phyloP scores from a whole-genome alignment of 1,140 invertebrate species.

The Megalonaias nervosa region DNA sequence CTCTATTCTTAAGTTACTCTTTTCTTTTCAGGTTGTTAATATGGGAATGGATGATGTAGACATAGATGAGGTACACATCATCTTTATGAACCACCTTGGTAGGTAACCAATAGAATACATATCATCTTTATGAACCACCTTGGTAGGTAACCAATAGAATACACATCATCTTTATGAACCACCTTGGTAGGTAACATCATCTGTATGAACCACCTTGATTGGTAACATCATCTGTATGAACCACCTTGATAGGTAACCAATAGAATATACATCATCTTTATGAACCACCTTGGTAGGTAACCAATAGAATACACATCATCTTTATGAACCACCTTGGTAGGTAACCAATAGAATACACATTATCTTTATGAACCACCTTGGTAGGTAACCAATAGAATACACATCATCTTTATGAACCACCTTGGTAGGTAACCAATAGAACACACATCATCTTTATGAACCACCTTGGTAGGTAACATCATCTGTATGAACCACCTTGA shows the following conservation, averaged over 20 bases:
- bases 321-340: background rate
- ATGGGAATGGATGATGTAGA: background rate
- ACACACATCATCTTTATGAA: background rate
- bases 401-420: background rate
- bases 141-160: background rate
- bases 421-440: background rate
- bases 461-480: slow-evolving; percentile 33
- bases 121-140: background rate
- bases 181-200: background rate
- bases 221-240: slow-evolving; percentile 52
- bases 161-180: background rate
- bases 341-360: slow-evolving; percentile 28
- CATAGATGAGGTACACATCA: slow-evolving; percentile 49
- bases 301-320: background rate
- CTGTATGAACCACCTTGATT: background rate
- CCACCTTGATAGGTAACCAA: slow-evolving; percentile 44
- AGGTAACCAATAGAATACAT: slow-evolving; percentile 6
- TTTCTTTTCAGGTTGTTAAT: no score
- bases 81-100: slow-evolving; percentile 60
- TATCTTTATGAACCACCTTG: slow-evolving; percentile 57
- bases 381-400: slow-evolving; percentile 25
- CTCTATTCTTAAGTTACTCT: no score
- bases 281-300: background rate
- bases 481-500: slow-evolving; percentile 58
- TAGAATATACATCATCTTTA: background rate